These are phyloP conservation scores for Xiphorhynchus erythropygius DNA, from an alignment of 2,797 vertebrate genomes.

Conservation along the genomic window DNA sequence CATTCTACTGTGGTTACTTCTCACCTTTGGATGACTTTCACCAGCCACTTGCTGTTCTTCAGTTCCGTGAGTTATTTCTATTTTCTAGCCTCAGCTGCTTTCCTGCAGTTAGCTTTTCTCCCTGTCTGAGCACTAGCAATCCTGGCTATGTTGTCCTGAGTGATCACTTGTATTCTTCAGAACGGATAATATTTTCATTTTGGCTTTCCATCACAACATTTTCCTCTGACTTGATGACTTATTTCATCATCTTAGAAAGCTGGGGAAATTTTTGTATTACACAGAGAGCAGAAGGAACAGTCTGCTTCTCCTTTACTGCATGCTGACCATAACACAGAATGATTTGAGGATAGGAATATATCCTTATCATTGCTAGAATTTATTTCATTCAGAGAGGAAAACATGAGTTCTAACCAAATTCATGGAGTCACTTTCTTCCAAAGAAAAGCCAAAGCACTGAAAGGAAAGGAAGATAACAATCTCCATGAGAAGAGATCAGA, in stretches of 20 bases:
- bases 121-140: not conserved
- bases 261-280: not conserved
- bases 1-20: not conserved
- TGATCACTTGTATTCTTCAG: not conserved
- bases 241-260: not conserved
- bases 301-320: not conserved
- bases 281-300: not conserved
- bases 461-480: not conserved
- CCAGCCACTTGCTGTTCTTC: not conserved
- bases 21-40: not conserved
- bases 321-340: not conserved
- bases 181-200: not conserved
- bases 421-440: not conserved
- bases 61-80: not conserved
- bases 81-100: not conserved
- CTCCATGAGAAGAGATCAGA: accelerated
- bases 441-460: not conserved
- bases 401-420: not conserved
- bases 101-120: not conserved
- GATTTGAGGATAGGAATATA: not conserved
- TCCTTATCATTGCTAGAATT: not conserved
- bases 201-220: not conserved
- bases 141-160: not conserved
- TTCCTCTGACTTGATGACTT: not conserved
- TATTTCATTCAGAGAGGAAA: not conserved